These are phyloP conservation scores for Galerucella calmariensis DNA, from an alignment of 2,888 invertebrate genomes.

Conservation along the genomic window DNA sequence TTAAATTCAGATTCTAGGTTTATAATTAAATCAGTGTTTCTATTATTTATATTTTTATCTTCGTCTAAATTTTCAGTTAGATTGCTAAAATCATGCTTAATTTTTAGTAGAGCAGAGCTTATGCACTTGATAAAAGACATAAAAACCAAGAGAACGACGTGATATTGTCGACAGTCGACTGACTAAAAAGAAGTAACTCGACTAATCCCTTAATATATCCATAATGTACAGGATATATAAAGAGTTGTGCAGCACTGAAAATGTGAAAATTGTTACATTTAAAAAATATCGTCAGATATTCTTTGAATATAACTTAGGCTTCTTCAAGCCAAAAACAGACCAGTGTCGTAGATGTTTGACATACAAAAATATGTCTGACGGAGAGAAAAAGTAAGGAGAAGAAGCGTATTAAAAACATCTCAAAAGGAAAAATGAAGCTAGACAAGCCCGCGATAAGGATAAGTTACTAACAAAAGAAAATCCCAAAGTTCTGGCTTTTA, in stretches of 20 bases:
- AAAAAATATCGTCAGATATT: slow-evolving; percentile 31
- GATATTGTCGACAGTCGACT: no score
- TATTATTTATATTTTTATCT: no score
- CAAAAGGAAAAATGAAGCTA: slow-evolving; percentile 46
- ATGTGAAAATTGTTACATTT: slow-evolving; percentile 32
- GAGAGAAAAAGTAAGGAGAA: slow-evolving; percentile 39
- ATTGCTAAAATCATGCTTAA: no score
- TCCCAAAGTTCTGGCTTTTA: slow-evolving; percentile 47
- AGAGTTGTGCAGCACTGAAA: slow-evolving; percentile 26
- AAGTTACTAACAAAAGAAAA: slow-evolving; percentile 45
- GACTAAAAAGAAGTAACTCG: slow-evolving; percentile 37
- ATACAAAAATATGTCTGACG: slow-evolving; percentile 37
- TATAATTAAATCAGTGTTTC: no score
- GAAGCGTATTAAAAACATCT: slow-evolving; percentile 38
- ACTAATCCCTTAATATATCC: slow-evolving; percentile 43
- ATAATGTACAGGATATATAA: slow-evolving; percentile 47
- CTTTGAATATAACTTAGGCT: slow-evolving; percentile 48
- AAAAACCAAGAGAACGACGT: no score
- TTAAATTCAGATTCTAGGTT: no score
- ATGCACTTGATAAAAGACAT: no score
- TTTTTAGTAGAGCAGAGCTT: no score
- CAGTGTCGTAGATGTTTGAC: slow-evolving; percentile 51
- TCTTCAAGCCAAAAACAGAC: slow-evolving; percentile 50
- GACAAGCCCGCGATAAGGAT: slow-evolving; percentile 49
- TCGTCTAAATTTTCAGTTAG: no score